phyloP scores from a whole-genome alignment of 2,888 invertebrate species.

The Bellardia bayeri region DNA sequence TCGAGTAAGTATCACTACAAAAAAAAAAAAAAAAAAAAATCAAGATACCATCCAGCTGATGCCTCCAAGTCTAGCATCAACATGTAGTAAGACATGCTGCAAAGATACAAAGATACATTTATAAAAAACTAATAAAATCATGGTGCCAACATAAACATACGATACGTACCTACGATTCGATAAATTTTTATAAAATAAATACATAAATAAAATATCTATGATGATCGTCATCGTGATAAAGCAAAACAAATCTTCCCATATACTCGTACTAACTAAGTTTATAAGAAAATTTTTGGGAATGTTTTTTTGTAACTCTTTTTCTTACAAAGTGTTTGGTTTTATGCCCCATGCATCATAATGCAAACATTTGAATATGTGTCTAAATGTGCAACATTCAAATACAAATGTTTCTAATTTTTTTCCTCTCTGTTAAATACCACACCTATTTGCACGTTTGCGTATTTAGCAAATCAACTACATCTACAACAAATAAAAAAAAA shows the following conservation, averaged over 20 bases:
- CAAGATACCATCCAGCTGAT: slow-evolving; percentile 51
- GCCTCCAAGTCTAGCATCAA: slow-evolving; percentile 66
- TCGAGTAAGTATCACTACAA: slow-evolving; percentile 27
- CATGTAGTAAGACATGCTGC: slow-evolving; percentile 46
- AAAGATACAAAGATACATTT: not conserved
- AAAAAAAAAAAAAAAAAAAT: not conserved
- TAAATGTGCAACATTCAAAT: slow-evolving; percentile 46
- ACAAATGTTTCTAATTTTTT: slow-evolving; percentile 39
- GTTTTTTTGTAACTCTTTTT: slow-evolving; percentile 19
- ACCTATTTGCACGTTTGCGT: slow-evolving; percentile 70
- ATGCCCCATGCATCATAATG: slow-evolving; percentile 50
- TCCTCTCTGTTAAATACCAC: slow-evolving; percentile 37
- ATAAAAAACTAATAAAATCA: slow-evolving; percentile 50
- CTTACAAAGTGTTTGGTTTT: slow-evolving; percentile 43
- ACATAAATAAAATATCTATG: slow-evolving; percentile 55
- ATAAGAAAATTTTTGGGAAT: slow-evolving; percentile 24
- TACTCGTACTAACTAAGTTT: not conserved
- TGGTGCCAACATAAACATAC: slow-evolving; percentile 39
- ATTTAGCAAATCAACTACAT: slow-evolving; percentile 66
- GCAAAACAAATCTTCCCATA: slow-evolving; percentile 13
- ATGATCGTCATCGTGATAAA: slow-evolving; percentile 52
- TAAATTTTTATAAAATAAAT: slow-evolving; percentile 46
- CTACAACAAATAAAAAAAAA: slow-evolving; percentile 14
- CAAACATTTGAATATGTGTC: slow-evolving; percentile 10
- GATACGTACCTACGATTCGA: not conserved